Evolutionary conservation across 2,888 invertebrate species (phyloP).

Genomic region (Nysson spinosus): DNA sequence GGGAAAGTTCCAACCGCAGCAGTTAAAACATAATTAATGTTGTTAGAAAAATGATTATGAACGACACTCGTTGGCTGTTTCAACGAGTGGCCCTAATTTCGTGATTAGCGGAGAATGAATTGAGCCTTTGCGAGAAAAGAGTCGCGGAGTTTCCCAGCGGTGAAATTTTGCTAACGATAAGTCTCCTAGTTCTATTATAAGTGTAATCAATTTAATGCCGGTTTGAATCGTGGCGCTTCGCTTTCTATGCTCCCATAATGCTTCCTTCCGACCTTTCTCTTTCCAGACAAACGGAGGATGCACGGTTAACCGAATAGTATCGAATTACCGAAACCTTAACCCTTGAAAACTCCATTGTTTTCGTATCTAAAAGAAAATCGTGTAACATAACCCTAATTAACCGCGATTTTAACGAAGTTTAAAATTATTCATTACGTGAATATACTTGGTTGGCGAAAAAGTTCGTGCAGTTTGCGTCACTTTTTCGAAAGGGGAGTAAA

Average conservation of each 20-base stretch:
- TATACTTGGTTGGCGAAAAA: no score
- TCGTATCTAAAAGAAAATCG: no score
- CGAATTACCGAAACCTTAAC: background rate
- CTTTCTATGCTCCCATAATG: constrained; percentile 23
- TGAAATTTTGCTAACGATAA: constrained; percentile 14
- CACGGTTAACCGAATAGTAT: background rate
- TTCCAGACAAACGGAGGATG: constrained; percentile 2
- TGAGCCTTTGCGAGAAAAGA: background rate
- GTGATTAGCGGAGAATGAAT: background rate
- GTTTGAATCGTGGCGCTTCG: constrained; percentile 17
- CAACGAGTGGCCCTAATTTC: no score
- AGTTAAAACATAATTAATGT: no score
- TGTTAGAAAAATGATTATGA: no score
- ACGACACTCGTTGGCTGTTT: no score
- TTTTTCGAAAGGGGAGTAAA: no score
- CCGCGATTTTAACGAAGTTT: no score
- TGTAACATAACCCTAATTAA: no score
- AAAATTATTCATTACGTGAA: no score
- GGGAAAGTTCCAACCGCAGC: constrained; percentile 1
- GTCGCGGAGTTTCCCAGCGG: background rate
- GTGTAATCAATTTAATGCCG: constrained; percentile 10
- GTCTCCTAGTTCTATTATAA: constrained; percentile 2
- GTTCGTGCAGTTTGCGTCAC: no score
- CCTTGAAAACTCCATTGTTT: no score
- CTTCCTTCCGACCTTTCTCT: constrained; percentile 22